Evolutionary conservation across 35 echinoderm and acorn worm species (phyloP).

Genomic region (Lytechinus variegatus): DNA sequence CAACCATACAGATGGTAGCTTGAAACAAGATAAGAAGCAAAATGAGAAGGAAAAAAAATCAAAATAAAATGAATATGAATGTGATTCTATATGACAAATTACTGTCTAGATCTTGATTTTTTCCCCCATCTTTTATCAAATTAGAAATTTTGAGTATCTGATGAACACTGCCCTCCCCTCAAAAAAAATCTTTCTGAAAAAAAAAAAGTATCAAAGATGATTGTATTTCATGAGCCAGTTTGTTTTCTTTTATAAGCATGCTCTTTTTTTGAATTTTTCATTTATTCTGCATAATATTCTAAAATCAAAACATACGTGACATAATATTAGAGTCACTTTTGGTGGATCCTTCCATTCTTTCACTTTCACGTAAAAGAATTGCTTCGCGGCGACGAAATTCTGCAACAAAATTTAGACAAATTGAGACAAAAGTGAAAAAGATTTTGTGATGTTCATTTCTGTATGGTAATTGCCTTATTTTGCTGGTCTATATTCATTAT

Average conservation of each 20-base stretch:
- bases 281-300: not conserved
- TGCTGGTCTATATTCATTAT: too few relatives aligned
- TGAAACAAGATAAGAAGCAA: not conserved
- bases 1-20: not conserved
- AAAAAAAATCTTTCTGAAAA: not conserved
- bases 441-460: too few relatives aligned
- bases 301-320: not conserved
- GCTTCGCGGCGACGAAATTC: not conserved
- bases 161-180: too few relatives aligned
- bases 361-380: not conserved
- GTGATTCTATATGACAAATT: too few relatives aligned
- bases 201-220: not conserved
- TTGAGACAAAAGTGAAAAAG: too few relatives aligned
- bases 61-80: not conserved
- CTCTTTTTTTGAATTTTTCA: not conserved
- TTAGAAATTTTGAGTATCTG: too few relatives aligned
- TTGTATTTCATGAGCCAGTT: not conserved
- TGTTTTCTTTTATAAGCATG: not conserved
- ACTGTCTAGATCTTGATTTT: too few relatives aligned
- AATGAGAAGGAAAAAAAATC: not conserved
- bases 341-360: not conserved
- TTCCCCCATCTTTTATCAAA: too few relatives aligned
- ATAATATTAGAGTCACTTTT: not conserved
- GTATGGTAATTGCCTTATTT: too few relatives aligned
- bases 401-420: not conserved